Percentiles rank a stretch among this genome's conserved stretches.
phyloP scores from a whole-genome alignment of 2,888 invertebrate species.

The Laspeyria flexula region DNA sequence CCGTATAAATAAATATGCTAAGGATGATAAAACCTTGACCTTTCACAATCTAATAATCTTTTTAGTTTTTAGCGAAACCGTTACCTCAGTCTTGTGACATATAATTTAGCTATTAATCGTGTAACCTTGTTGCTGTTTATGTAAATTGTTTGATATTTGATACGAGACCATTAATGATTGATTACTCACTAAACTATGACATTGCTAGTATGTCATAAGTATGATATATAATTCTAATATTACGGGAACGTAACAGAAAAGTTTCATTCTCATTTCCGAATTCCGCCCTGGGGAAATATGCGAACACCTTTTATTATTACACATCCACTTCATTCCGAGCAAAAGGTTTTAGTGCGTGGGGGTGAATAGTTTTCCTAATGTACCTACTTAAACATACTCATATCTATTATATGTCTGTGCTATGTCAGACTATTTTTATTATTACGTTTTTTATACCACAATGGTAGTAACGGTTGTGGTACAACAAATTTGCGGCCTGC shows the following conservation, averaged over 20 bases:
- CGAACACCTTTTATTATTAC: neutral
- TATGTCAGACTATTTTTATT: too few relatives aligned
- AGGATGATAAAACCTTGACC: slow-evolving; percentile 2
- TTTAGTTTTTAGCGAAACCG: neutral
- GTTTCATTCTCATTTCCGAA: neutral
- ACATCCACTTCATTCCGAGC: neutral
- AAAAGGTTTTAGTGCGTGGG: neutral
- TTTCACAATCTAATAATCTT: neutral
- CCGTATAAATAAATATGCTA: neutral
- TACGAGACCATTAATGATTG: neutral
- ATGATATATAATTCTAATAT: neutral
- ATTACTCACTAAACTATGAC: neutral
- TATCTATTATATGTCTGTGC: too few relatives aligned
- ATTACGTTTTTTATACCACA: neutral
- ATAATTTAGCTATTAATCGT: slow-evolving; percentile 2
- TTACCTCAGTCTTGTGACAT: slow-evolving; percentile 3
- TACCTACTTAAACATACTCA: too few relatives aligned
- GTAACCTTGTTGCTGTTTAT: neutral
- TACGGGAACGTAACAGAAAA: neutral
- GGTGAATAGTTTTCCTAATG: neutral
- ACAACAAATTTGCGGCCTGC: too few relatives aligned
- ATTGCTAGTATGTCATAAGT: neutral
- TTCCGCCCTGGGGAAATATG: neutral
- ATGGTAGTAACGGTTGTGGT: too few relatives aligned
- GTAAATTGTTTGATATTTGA: neutral